Conservation (phyloP, 2,797 vertebrate species). For the Chelon auratus region DNA sequence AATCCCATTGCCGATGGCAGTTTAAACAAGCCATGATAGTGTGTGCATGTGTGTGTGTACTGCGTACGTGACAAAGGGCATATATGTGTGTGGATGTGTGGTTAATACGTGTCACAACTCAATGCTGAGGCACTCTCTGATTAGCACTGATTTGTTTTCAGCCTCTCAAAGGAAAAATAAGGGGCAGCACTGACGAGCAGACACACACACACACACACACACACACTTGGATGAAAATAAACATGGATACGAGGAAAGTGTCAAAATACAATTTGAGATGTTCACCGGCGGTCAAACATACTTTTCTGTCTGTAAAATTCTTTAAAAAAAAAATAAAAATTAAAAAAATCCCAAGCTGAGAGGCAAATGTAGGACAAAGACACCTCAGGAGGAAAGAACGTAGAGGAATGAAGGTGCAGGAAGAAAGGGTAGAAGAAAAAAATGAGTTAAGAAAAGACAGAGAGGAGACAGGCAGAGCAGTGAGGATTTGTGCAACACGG, state of each 20-base stretch:
- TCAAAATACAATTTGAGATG: conserved; percentile 57
- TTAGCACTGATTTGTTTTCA: conserved; percentile 78
- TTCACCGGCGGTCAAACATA: conserved; percentile 54
- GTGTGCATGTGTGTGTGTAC: conserved; percentile 28
- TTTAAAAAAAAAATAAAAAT: conserved; percentile 25
- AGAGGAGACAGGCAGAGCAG: conserved; percentile 28
- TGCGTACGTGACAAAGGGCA: neutral
- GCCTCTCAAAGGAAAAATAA: conserved; percentile 55
- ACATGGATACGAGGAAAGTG: conserved; percentile 29
- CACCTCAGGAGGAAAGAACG: conserved; percentile 50
- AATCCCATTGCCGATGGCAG: conserved; percentile 71
- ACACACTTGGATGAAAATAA: conserved; percentile 25
- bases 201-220: conserved; percentile 8
- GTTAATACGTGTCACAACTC: conserved; percentile 58
- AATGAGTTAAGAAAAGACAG: conserved; percentile 17
- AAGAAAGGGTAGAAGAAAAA: conserved; percentile 4
- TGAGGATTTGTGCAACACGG: conserved; percentile 31
- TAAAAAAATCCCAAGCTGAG: conserved; percentile 46
- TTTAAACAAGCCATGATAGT: conserved; percentile 36
- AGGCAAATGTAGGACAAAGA: conserved; percentile 71
- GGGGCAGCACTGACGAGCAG: conserved; percentile 27
- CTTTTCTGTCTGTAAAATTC: conserved; percentile 64
- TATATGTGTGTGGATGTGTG: neutral
- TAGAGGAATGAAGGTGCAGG: conserved; percentile 19
- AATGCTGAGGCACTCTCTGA: conserved; percentile 58